Evolutionary conservation across 2,797 vertebrate species (phyloP).

Genomic region (Myotis myotis): DNA sequence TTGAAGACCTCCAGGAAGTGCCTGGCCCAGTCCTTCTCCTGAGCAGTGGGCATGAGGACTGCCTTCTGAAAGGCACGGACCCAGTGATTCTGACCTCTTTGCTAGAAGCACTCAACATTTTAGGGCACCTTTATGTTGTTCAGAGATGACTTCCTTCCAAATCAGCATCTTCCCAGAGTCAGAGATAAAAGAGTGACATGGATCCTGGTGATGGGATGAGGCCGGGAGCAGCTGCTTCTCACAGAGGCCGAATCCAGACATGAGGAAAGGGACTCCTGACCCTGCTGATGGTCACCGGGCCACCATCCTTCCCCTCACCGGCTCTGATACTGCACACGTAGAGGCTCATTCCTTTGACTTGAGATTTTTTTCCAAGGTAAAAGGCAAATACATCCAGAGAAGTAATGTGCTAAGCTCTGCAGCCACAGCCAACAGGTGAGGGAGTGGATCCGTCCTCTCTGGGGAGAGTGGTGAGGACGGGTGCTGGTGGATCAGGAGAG

Average conservation of each 20-base stretch:
- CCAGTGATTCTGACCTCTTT: neutral
- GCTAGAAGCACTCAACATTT: neutral
- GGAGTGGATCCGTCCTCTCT: neutral
- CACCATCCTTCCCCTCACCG: neutral
- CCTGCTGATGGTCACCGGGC: neutral
- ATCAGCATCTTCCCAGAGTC: neutral
- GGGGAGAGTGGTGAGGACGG: neutral
- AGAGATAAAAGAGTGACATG: neutral
- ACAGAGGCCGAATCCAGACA: neutral
- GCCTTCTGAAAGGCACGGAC: neutral
- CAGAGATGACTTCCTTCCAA: neutral
- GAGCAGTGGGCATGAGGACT: neutral
- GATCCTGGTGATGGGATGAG: neutral
- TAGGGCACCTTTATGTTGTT: neutral
- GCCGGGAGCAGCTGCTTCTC: neutral
- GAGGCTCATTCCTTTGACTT: neutral
- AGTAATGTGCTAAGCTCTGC: neutral
- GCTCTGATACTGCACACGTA: neutral
- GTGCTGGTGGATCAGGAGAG: neutral
- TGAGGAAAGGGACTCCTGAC: neutral
- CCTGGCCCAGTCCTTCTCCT: neutral
- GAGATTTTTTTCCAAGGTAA: neutral
- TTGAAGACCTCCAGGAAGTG: neutral
- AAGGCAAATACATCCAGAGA: neutral
- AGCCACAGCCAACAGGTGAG: neutral